Conservation (phyloP, 2,888 invertebrate genomes). For the Ditula angustiorana region DNA sequence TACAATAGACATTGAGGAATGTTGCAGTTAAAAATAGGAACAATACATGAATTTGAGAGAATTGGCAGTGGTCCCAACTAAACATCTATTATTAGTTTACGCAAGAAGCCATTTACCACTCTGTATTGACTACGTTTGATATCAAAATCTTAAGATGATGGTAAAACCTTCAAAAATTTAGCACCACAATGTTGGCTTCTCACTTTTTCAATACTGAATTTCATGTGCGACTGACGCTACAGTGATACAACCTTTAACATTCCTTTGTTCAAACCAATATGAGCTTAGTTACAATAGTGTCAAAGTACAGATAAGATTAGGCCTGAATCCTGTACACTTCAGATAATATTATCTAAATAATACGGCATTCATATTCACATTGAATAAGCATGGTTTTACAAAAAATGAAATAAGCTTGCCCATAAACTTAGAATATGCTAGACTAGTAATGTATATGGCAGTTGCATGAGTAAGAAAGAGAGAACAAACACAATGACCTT, state of each 20-base stretch:
- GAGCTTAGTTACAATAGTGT: slow-evolving; percentile 29
- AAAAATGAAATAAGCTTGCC: not conserved
- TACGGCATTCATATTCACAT: not conserved
- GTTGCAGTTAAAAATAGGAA: slow-evolving; percentile 8
- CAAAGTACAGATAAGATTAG: slow-evolving; percentile 16
- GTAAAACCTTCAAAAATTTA: slow-evolving; percentile 83
- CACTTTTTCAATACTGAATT: slow-evolving; percentile 69
- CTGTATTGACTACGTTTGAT: slow-evolving; percentile 64
- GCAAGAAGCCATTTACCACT: slow-evolving; percentile 69
- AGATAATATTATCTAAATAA: slow-evolving; percentile 15
- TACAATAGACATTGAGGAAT: slow-evolving; percentile 21
- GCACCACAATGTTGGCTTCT: slow-evolving; percentile 82
- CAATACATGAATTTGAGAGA: not conserved
- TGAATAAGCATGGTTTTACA: not conserved
- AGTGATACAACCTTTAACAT: slow-evolving; percentile 26
- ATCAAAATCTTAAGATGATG: slow-evolving; percentile 77
- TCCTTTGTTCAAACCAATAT: slow-evolving; percentile 43
- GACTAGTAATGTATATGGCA: no score
- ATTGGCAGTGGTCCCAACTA: slow-evolving; percentile 27
- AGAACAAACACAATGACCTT: no score
- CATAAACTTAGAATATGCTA: not conserved
- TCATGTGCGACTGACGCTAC: slow-evolving; percentile 18
- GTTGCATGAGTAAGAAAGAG: no score
- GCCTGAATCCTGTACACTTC: slow-evolving; percentile 14
- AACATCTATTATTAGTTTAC: slow-evolving; percentile 40